Evolutionary conservation across 2,888 invertebrate genomes (phyloP), one percentile per base, ranked within the genome.

Genomic region (Candidula unifasciata): DNA sequence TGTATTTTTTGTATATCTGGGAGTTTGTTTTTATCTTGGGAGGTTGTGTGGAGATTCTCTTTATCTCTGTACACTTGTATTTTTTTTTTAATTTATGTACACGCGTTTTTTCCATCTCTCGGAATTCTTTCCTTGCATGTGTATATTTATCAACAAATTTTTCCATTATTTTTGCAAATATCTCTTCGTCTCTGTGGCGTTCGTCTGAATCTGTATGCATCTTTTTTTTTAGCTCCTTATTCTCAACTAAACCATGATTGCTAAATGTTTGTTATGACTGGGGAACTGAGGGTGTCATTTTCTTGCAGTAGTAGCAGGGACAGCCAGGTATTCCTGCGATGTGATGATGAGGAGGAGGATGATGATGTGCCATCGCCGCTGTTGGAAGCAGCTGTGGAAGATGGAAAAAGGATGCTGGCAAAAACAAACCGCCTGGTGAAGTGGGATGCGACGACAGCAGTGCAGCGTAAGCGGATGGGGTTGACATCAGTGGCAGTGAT

Each of bases 261-360:
- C n/a, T n/a, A n/a, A n/a, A 44, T 13, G 44, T 6, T 21, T 33
- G 68, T 27, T 81, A 80, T 54, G 54, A 81, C n/a, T 33, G 2
- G 8, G 85, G n/a, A 5, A 73, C 16, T 16, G 60, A 27, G 6
- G 74, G 21, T 24, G 60, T 74, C 52, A 37, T 74, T 60, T 80
- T 73, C 69, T 83, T 82, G 27, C 85, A 85, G 16, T 68, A 74
- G n/a, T 77, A 27, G 78, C 86, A 84, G 35, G 73, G 37, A 66
- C 83, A 84, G n/a, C 66, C n/a, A 54, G 81, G 18, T 16, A 78
- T 24, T 2, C 78, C 81, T 77, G 80, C 60, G 66, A 64, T 64
- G 73, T 71, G 80, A 76, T 68, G 79, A 52, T 60, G 71, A 33
- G n/a, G 83, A n/a, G n/a, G n/a, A 27, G 24, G 83, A 30, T 37